phyloP scores from a whole-genome alignment of 1,140 invertebrate species.

The Drosophila ogumai region DNA sequence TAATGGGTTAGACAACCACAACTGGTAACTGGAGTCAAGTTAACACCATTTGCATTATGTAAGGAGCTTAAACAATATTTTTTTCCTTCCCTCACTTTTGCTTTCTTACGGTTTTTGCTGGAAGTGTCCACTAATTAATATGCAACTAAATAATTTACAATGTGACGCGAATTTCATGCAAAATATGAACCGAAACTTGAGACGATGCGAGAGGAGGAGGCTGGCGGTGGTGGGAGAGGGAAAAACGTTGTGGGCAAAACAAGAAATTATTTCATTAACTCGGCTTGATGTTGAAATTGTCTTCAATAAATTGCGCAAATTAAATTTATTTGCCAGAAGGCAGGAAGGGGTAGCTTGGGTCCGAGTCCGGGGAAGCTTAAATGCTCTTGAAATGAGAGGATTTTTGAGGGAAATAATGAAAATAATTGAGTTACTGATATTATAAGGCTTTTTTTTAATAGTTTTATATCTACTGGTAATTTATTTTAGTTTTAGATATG shows the following conservation, averaged over 20 bases:
- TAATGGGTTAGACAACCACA: constrained; percentile 57
- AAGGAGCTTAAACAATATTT: constrained; percentile 55
- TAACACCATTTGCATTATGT: constrained; percentile 68
- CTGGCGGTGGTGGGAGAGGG: not conserved
- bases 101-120: constrained; percentile 42
- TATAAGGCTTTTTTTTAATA: not conserved
- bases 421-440: not conserved
- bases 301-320: constrained; percentile 59
- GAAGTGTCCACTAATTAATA: constrained; percentile 69
- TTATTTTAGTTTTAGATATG: no score
- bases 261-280: constrained; percentile 58
- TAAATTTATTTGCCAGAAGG: constrained; percentile 27
- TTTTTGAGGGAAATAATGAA: not conserved
- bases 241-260: constrained; percentile 14
- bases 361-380: not conserved
- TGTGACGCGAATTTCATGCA: constrained; percentile 69
- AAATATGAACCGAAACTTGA: constrained; percentile 31
- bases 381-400: constrained; percentile 18
- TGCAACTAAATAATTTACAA: constrained; percentile 72
- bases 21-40: constrained; percentile 54
- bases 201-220: not conserved
- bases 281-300: constrained; percentile 49
- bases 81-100: not conserved
- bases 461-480: not conserved
- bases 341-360: not conserved